Percentiles rank a stretch among this genome's conserved stretches.
Evolutionary conservation across 2,888 invertebrate species (phyloP).

Genomic region (Eupithecia subumbrata): DNA sequence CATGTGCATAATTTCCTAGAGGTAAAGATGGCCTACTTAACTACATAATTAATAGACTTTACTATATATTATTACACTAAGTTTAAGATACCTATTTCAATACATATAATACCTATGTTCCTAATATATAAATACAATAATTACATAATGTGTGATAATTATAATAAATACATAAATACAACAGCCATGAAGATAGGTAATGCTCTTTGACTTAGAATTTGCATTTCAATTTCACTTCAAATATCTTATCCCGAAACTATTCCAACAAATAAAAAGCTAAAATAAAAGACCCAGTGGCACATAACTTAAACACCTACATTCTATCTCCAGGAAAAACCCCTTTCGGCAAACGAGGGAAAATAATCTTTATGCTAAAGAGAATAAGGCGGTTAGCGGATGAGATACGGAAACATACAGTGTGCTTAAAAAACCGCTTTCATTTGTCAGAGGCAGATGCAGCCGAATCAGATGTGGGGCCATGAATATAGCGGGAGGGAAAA

Average conservation of each 20-base stretch:
- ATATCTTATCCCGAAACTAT: conserved; percentile 18
- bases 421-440: conserved; percentile 82
- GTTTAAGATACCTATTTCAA: too few relatives aligned
- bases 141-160: too few relatives aligned
- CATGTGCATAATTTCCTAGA: too few relatives aligned
- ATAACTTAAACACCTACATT: conserved; percentile 74
- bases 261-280: conserved; percentile 42
- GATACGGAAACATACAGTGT: conserved; percentile 67
- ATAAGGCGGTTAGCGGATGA: conserved; percentile 47
- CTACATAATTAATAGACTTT: too few relatives aligned
- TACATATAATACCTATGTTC: too few relatives aligned
- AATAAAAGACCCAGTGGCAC: conserved; percentile 65
- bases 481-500: conserved; percentile 36
- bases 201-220: too few relatives aligned
- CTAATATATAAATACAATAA: too few relatives aligned
- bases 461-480: conserved; percentile 65
- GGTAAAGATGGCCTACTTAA: too few relatives aligned
- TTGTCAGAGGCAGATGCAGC: conserved; percentile 82
- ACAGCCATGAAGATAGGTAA: too few relatives aligned
- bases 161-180: too few relatives aligned
- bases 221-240: conserved; percentile 22
- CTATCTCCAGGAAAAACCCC: conserved; percentile 55
- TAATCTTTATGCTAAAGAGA: conserved; percentile 43
- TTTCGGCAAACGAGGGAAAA: conserved; percentile 44
- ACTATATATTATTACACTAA: too few relatives aligned